Base-by-base conservation (phyloP, 2,797 vertebrate genomes). In the Falco columbarius region DNA sequence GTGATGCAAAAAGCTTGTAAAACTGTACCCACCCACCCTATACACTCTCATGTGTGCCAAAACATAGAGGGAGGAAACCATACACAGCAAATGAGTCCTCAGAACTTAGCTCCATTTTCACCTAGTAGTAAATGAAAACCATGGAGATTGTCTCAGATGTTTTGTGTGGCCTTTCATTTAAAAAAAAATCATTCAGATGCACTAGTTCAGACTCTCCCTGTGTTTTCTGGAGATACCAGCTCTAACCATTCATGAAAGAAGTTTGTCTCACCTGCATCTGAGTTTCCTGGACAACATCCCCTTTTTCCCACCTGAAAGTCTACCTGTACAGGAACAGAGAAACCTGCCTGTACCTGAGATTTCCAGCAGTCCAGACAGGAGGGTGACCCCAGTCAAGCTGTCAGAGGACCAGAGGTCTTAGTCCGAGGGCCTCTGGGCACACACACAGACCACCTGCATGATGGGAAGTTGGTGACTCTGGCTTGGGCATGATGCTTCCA, bases 371-470 rank as follows among this genome's bases (percentile, higher is more conserved):
- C 30, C n/a, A 36, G 23, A 13, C n/a, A 40, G 70, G 14, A 86
- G 9, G 27, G 65, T n/a, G 27, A 67, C 9, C 27, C 9, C 51
- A 79, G 22, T 10, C n/a, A 51, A 42, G 52, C 32, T 61, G 14
- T 22, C 36, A 51, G 54, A 62, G 29, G 24, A 36, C 21, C 24
- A 52, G 29, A 62, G 36, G 24, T 24, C 58, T 61, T 18, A 62
- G 42, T 22, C 36, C 56, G 52, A 38, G 56, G 47, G 13, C 17
- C 29, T 86, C 42, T 71, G 47, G 24, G 47, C 40, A 40, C 0
- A 2, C 0, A 2, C 24, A 66, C 7, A 51, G 58, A n/a, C 42
- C 3, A 7, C 30, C n/a, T 36, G 8, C 0, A 0, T 9, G n/a
- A 52, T n/a, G 14, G 11, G 36, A 52, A 58, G 3, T 6, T 36